Base-by-base conservation (phyloP, 1,140 invertebrate genomes). In the Drosophila setifemur region DNA sequence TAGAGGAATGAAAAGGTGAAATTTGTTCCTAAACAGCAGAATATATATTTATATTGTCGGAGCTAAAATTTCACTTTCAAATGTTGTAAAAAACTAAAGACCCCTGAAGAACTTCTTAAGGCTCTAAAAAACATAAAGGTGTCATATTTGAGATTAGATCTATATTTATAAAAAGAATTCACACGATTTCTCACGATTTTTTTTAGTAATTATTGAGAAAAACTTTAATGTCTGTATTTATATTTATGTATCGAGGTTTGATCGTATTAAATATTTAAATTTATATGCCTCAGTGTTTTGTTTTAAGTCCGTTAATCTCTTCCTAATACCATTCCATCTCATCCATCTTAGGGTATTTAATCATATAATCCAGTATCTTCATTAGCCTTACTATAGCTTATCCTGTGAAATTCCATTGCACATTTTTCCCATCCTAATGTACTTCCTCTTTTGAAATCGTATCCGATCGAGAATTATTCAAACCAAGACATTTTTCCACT, bases 51-150 rank as follows among this genome's bases (percentile, higher is more conserved):
- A 35, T 57, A 23, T 57, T 58, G 23, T 57, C 31, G 12, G 23
- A 29, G 26, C 11, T 21, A 11, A 21, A 26, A 43, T 61, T 61
- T 58, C 52, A 43, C 52, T 60, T 60, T 61, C 57, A 61, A 58
- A 58, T 57, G 33, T 44, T 33, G 9, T 25, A 11, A 25, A 58
- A 5, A 37, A 12, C 31, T 55, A 11, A 23, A 18, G n/a, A n/a
- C n/a, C n/a, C n/a, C n/a, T n/a, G n/a, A 23, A 11, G 52, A 25
- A 33, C n/a, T 42, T 52, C 23, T 58, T 2, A 60, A 28, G 57
- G 31, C 3, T 19, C n/a, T 3, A 0, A 19, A 11, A 23, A 33
- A 14, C 25, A 8, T 11, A 12, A 16, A 19, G 50, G 57, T 57
- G 35, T 61, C 14, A 7, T 33, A 19, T 26, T 61, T 33, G 14